These are phyloP conservation scores for Spilarctia lutea DNA, from an alignment of 2,888 invertebrate genomes.

Conservation along the genomic window DNA sequence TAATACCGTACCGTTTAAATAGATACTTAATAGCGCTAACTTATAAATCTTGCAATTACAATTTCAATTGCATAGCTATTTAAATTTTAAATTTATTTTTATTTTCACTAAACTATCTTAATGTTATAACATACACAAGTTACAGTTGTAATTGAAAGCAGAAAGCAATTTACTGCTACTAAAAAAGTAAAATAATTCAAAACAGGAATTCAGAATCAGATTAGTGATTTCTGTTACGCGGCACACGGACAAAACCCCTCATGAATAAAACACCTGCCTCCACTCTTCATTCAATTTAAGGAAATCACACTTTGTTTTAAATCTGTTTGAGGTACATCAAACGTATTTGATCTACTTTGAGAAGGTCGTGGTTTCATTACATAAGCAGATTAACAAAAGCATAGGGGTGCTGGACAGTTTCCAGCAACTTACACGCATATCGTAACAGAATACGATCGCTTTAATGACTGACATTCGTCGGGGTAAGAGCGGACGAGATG, in stretches of 20 bases:
- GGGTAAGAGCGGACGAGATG: constrained; percentile 55
- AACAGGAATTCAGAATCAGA: constrained; percentile 52
- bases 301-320: constrained; percentile 59
- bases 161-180: constrained; percentile 31
- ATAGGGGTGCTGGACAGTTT: constrained; percentile 57
- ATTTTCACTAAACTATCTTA: not conserved
- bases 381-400: constrained; percentile 64
- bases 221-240: constrained; percentile 52
- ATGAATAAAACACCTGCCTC: constrained; percentile 62
- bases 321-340: constrained; percentile 58
- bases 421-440: constrained; percentile 60
- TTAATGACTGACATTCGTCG: constrained; percentile 60
- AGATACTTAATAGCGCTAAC: not conserved
- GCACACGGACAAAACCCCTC: constrained; percentile 45
- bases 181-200: constrained; percentile 49
- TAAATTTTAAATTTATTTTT: not conserved
- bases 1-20: not conserved
- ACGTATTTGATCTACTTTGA: constrained; percentile 52
- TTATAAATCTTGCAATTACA: not conserved
- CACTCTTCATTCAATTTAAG: constrained; percentile 62
- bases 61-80: not conserved
- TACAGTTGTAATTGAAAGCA: constrained; percentile 15
- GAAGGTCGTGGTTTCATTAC: constrained; percentile 49
- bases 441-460: constrained; percentile 63
- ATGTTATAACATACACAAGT: not conserved